phyloP scores from a whole-genome alignment of 2,113 vertebrate genomes.

The Haemorhous mexicanus region DNA sequence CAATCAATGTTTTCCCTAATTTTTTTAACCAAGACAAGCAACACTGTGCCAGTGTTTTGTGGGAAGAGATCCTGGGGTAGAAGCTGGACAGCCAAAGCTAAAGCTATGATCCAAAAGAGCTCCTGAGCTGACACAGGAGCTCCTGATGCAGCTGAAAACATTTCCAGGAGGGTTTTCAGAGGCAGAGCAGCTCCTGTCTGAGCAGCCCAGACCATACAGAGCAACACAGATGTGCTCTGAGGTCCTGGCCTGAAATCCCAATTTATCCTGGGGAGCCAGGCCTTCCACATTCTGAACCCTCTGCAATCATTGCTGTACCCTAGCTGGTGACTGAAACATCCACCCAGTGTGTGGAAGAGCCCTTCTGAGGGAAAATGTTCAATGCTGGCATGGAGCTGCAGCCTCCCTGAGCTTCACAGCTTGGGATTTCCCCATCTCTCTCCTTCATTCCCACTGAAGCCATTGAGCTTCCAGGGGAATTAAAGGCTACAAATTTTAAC shows the following conservation, averaged over 20 bases:
- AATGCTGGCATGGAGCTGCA: not conserved
- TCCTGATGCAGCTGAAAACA: not conserved
- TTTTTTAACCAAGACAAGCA: not conserved
- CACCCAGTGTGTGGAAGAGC: not conserved
- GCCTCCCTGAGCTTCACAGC: not conserved
- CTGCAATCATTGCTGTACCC: rapidly evolving
- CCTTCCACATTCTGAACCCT: not conserved
- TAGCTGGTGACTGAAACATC: not conserved
- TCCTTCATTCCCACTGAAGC: not conserved
- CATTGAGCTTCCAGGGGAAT: not conserved
- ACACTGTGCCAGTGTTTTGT: rapidly evolving
- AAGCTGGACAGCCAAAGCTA: not conserved
- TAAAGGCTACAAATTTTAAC: not conserved
- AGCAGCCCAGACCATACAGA: not conserved
- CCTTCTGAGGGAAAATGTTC: not conserved
- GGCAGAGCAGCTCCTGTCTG: not conserved
- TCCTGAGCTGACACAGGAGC: not conserved
- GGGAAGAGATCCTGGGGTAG: not conserved
- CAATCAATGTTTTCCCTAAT: not conserved
- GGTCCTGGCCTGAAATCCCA: not conserved
- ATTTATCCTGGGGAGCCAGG: not conserved
- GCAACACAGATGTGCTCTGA: not conserved
- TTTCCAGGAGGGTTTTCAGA: not conserved
- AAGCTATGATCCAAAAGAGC: not conserved
- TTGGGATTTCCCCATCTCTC: not conserved